Evolutionary conservation across 2,888 invertebrate species (phyloP), one percentile per base, ranked within the genome.

Genomic region (Drosophila fulvimacula): DNA sequence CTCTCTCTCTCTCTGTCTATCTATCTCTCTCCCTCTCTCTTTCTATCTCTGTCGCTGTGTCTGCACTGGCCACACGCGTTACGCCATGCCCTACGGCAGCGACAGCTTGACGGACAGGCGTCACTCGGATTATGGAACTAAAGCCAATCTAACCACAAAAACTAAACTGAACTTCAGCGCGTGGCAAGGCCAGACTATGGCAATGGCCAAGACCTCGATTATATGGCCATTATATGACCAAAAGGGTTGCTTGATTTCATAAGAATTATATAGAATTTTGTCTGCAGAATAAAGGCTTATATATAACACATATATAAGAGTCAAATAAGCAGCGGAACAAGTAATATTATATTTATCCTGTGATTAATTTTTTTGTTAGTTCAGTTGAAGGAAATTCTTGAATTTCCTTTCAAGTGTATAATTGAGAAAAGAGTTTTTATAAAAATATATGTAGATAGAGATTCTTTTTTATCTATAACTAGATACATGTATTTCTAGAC

Each of bases 181-280:
- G 56, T 78, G 79, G 78, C 75, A 75, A 75, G 79, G 75, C 55
- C 75, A 75, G 57, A n/a, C 27, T 27, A 48, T 48, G 46, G 34
- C 56, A 21, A 51, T 51, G 34, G 49, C 55, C 69, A 73, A 61
- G 58, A 42, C 17, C 64, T 34, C 11, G 52, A 66, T 53, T 42
- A 49, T 41, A 51, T 48, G 44, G 27, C 24, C 24, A 27, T 42
- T 52, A 36, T 52, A 36, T 44, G 30, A 55, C 30, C 3, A 1
- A 30, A 41, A 3, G 41, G 39, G 30, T 41, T 15, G 19, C 15
- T 3, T 19, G 41, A 21, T 15, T 55, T 21, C 9, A 32, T 19
- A 19, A 41, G 30, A 39, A 39, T 42, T 19, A 21, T 19, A 41
- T n/a, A 32, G 15, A 19, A 17, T 39, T n/a, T 17, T 4, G 0